Percentiles rank a stretch among this genome's conserved stretches.
phyloP scores from a whole-genome alignment of 2,113 vertebrate species.

The Corythornis madagascariensis region DNA sequence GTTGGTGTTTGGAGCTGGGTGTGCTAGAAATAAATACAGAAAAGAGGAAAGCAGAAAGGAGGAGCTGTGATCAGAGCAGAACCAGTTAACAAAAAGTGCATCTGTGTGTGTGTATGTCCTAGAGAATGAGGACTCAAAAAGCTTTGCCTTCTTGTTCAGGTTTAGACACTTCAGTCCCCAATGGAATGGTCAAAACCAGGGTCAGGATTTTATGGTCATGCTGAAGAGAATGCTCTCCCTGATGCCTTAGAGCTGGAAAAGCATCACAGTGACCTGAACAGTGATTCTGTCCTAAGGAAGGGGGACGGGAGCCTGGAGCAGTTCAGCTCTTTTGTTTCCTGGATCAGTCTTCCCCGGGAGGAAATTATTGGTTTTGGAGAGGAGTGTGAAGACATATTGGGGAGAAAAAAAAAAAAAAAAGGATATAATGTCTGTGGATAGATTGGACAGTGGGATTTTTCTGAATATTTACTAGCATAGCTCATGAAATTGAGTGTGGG shows the following conservation, averaged over 20 bases:
- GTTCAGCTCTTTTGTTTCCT: background rate
- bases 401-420: background rate
- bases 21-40: background rate
- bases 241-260: background rate
- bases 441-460: background rate
- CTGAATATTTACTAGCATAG: background rate
- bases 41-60: background rate
- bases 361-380: background rate
- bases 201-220: background rate
- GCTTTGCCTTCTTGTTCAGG: background rate
- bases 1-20: background rate
- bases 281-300: background rate
- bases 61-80: conserved; percentile 25
- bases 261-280: background rate
- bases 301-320: background rate
- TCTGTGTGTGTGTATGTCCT: background rate
- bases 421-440: background rate
- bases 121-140: background rate
- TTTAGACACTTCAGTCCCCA: background rate
- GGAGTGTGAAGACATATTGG: background rate
- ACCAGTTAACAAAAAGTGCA: background rate
- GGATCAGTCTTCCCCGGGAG: background rate
- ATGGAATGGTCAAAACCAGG: background rate
- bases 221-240: background rate
- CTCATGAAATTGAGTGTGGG: background rate